Conservation (phyloP, 2,888 invertebrate species). For the Opisthograptis luteolata region DNA sequence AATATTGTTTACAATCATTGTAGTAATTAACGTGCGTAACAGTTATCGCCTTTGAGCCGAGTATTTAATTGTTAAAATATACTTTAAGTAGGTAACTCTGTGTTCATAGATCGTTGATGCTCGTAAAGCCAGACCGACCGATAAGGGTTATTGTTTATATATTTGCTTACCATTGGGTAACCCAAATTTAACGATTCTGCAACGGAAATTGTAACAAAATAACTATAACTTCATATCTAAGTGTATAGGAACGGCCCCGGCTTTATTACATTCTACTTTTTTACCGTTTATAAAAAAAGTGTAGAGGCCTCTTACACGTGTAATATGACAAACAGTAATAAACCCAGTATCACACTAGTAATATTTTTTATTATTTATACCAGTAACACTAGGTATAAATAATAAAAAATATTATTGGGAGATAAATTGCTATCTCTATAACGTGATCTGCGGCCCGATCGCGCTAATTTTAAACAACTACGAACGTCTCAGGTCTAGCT, state of each 20-base stretch:
- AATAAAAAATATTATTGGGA: conserved; percentile 25
- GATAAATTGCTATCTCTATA: conserved; percentile 47
- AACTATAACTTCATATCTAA: conserved; percentile 10
- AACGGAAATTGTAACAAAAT: conserved; percentile 48
- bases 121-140: conserved; percentile 40
- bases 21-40: conserved; percentile 13
- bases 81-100: conserved; percentile 27
- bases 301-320: too few relatives aligned
- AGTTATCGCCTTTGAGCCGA: neutral
- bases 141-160: conserved; percentile 59
- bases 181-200: conserved; percentile 47
- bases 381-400: too few relatives aligned
- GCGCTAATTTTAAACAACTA: too few relatives aligned
- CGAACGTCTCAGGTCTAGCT: too few relatives aligned
- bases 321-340: too few relatives aligned
- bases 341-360: too few relatives aligned
- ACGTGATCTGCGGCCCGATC: too few relatives aligned
- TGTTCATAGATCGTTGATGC: conserved; percentile 43
- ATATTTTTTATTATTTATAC: too few relatives aligned
- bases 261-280: too few relatives aligned
- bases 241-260: too few relatives aligned
- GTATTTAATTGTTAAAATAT: conserved; percentile 6
- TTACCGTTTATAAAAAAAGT: too few relatives aligned
- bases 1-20: conserved; percentile 31
- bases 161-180: conserved; percentile 47